Evolutionary conservation across 2,113 vertebrate genomes (phyloP).

Genomic region (Oryzias melastigma): DNA sequence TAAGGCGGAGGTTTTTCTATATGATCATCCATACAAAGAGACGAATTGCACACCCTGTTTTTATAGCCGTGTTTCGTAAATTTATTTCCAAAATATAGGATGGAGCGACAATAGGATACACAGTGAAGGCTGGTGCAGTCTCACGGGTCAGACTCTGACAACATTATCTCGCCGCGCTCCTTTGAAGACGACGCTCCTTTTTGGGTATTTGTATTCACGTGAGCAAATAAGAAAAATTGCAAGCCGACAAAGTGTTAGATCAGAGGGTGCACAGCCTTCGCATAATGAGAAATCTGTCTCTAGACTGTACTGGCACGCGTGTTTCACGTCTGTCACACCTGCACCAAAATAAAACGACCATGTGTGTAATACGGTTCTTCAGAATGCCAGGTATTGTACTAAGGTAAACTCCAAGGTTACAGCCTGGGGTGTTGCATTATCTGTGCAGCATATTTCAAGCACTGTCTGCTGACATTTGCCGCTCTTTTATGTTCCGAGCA

Average conservation of each 20-base stretch:
- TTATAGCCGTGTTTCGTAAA: no score
- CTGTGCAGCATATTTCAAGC: background rate
- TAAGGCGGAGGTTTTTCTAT: background rate
- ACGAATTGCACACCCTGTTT: background rate
- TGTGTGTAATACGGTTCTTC: slow-evolving; percentile 2
- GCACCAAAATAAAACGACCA: slow-evolving; percentile 3
- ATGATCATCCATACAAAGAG: background rate
- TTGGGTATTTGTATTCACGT: slow-evolving; percentile 17
- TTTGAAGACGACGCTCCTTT: slow-evolving; percentile 21
- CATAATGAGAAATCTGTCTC: slow-evolving; percentile 15
- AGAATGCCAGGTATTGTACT: slow-evolving; percentile 1
- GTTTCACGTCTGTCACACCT: slow-evolving; percentile 11
- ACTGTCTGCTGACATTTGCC: background rate
- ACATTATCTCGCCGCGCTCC: slow-evolving; percentile 29
- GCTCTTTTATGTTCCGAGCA: background rate
- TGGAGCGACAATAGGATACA: slow-evolving; percentile 1
- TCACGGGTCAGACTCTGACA: slow-evolving; percentile 31
- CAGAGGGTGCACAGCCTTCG: slow-evolving; percentile 10
- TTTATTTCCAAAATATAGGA: background rate
- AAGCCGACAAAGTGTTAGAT: slow-evolving; percentile 31
- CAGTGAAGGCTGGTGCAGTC: slow-evolving; percentile 8
- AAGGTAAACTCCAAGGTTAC: background rate
- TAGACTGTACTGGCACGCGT: slow-evolving; percentile 6
- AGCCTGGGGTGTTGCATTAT: background rate
- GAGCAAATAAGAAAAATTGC: slow-evolving; percentile 23